Percentiles rank a stretch among this genome's conserved stretches.
Evolutionary conservation across 1,140 invertebrate species (phyloP).

Genomic region (Hestina assimilis): DNA sequence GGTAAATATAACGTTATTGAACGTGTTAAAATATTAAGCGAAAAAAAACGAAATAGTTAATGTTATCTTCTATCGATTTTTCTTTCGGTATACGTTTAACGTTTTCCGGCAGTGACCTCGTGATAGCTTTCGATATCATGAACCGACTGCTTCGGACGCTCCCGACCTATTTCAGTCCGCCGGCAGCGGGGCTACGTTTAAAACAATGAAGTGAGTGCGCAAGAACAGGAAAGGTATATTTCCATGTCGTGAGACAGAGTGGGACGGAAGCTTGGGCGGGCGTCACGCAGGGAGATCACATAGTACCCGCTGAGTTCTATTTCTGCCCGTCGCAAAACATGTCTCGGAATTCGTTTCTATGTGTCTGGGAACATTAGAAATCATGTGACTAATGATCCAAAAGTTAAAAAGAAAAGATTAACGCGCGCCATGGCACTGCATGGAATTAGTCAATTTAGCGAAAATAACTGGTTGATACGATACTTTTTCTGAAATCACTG

Average conservation of each 20-base stretch:
- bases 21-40: too few species aligned
- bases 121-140: constrained; percentile 65
- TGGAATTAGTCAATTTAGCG: background rate
- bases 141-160: constrained; percentile 69
- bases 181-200: constrained; percentile 58
- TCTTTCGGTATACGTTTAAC: constrained; percentile 12
- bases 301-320: constrained; percentile 73
- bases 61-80: background rate
- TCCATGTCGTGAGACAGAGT: constrained; percentile 50
- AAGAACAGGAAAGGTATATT: constrained; percentile 61
- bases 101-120: constrained; percentile 69
- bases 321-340: constrained; percentile 74
- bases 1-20: background rate
- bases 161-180: constrained; percentile 74
- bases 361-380: constrained; percentile 73
- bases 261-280: constrained; percentile 51
- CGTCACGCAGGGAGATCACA: constrained; percentile 69
- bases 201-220: constrained; percentile 71
- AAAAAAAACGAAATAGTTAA: too few species aligned
- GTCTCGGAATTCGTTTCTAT: constrained; percentile 76
- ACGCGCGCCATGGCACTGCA: constrained; percentile 3
- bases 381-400: constrained; percentile 72
- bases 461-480: background rate
- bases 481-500: background rate
- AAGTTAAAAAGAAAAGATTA: constrained; percentile 49